A percentile compares a stretch with the other conserved stretches of the same genome.
Evolutionary conservation across 1,140 invertebrate species (phyloP).

Genomic region (Aphelenchoides besseyi): DNA sequence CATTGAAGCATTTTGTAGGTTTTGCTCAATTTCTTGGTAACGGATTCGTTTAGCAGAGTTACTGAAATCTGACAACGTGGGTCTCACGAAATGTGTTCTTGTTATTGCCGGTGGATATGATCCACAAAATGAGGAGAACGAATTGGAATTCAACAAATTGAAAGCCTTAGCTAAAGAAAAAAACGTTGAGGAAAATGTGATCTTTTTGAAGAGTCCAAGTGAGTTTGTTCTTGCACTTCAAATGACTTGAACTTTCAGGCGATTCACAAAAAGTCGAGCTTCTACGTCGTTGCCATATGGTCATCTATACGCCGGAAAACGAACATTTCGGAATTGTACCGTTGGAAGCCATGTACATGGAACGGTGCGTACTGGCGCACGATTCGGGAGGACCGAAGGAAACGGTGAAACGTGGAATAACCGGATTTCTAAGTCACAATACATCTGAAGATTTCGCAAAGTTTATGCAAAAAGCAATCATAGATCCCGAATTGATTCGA

Average conservation of each 20-base stretch:
- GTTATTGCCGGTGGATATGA: constrained; percentile 98
- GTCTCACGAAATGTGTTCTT: constrained; percentile 70
- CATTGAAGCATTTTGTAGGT: constrained; percentile 74
- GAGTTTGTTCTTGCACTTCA: constrained; percentile 26
- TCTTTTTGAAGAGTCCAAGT: constrained; percentile 52
- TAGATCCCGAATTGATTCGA: constrained; percentile 65
- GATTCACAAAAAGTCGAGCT: constrained; percentile 78
- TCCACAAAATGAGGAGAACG: constrained; percentile 80
- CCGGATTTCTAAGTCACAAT: constrained; percentile 77
- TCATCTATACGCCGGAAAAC: constrained; percentile 87
- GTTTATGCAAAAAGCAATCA: constrained; percentile 69
- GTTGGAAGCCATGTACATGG: constrained; percentile 91
- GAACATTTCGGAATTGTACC: constrained; percentile 99
- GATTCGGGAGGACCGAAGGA: constrained; percentile 92
- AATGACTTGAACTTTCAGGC: constrained; percentile 74
- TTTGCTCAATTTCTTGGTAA: constrained; percentile 2
- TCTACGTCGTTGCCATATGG: constrained; percentile 69
- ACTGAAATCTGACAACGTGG: no score
- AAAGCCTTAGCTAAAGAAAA: constrained; percentile 67
- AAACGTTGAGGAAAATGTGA: constrained; percentile 30
- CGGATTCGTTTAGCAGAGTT: not conserved
- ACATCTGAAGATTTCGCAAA: constrained; percentile 72
- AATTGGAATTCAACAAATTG: constrained; percentile 80
- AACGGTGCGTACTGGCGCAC: constrained; percentile 86
- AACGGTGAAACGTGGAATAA: constrained; percentile 79